Base-by-base conservation (phyloP, 2,797 vertebrate species). In the Capromys pilorides region DNA sequence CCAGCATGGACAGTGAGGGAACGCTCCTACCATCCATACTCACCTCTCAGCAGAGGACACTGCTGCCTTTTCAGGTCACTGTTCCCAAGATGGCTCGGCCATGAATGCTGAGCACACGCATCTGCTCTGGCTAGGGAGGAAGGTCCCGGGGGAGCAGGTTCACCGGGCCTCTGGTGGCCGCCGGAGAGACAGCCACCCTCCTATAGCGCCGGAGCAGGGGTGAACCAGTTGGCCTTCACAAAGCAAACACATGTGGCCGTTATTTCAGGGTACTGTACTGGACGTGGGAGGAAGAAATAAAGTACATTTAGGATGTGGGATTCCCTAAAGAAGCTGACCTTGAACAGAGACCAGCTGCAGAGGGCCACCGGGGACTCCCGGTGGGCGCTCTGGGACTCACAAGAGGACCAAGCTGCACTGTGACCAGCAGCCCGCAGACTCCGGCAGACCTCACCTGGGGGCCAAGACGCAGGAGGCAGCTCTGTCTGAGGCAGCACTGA, bases 131-230 rank as follows among this genome's bases (percentile, higher is more conserved):
- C 6, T 6, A 14, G 2, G 54, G 39, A 24, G 22, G 5, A 5
- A 28, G 5, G 41, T 18, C 0, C 0, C 45, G 11, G 0, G 5
- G 19, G 21, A 6, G 62, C 33, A 7, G 69, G 33, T 9, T 19
- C 67, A 5, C 10, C 62, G 26, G n/a, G 49, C 26, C 31, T 3
- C 59, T 16, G 14, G 31, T 16, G 0, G 9, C 57, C 36, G 11
- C 2, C 1, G 39, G 64, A 16, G 24, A 66, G 51, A 39, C 2
- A 0, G 21, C 51, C 7, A 4, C 36, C 54, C 24, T 75, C 21
- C 83, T 6, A 41, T 0, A 0, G 80, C 4, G 0, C 24, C 26
- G 84, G 0, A 0, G 57, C 7, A 59, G 81, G n/a, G 92, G 26
- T 13, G 61, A 73, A 75, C 2, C 5, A 75, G 91, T n/a, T 24